Evolutionary conservation across 1,140 invertebrate genomes (phyloP), one percentile per base, ranked within the genome.

Genomic region (Steinernema feltiae): DNA sequence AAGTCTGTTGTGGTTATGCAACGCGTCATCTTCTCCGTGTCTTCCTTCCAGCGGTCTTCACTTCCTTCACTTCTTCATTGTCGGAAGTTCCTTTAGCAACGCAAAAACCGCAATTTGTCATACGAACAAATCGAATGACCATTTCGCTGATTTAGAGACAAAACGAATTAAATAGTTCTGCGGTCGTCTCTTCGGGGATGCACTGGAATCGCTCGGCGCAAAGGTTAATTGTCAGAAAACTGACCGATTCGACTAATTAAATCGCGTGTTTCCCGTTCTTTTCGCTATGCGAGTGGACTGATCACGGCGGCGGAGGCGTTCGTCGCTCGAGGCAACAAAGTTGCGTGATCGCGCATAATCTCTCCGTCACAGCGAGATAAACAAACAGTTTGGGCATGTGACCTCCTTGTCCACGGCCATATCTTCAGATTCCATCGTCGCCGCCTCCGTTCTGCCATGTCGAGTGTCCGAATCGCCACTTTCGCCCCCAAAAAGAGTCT

Each of bases 291-390:
- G n/a, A n/a, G n/a, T n/a, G n/a, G n/a, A n/a, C n/a, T n/a, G n/a
- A 41, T 41, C 35, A 18, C 35, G 35, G 35, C 35, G n/a, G n/a
- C n/a, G n/a, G 35, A 7, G 35, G 35, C 7, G 7, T 41, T 41
- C 18, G 35, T 7, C 35, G 35, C 35, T 41, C 15, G 24, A 63
- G 53, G 24, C 12, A n/a, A n/a, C 53, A 27, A 27, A 63, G 24
- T 63, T 63, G 53, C 53, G 53, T 63, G 53, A 63, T 63, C 53
- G 53, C 53, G 24, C 53, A 15, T 63, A 63, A 63, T 63, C 53
- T 12, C 53, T 15, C 15, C 53, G 7, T 27, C 24, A 21, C 53
- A 3, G 7, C 7, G 53, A 63, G 53, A 63, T 63, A 63, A 63
- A 63, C 53, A 27, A 63, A 63, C 15, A 15, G 53, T 63, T 63